Percentiles rank a stretch among this genome's conserved stretches.
These are phyloP conservation scores for Pardalotus punctatus DNA, from an alignment of 2,113 vertebrate genomes.

Conservation along the genomic window DNA sequence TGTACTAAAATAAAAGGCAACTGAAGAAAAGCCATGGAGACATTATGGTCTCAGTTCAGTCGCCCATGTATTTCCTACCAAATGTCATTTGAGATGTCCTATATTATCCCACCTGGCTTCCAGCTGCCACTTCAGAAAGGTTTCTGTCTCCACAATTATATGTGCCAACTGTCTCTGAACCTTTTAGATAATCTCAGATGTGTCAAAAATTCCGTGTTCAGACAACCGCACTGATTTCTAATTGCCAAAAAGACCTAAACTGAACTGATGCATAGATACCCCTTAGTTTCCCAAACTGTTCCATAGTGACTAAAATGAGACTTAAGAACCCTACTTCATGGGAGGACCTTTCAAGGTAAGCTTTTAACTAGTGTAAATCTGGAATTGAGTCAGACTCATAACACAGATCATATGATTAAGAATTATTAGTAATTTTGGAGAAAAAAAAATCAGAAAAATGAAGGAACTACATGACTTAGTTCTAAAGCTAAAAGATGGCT, in stretches of 20 bases:
- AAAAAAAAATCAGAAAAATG: neutral
- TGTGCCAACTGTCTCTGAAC: neutral
- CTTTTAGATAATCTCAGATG: neutral
- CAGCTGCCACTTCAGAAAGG: neutral
- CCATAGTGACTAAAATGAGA: neutral
- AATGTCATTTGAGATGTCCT: neutral
- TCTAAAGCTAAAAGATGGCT: neutral
- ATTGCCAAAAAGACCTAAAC: neutral
- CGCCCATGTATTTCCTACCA: neutral
- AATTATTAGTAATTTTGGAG: neutral
- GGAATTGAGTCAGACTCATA: neutral
- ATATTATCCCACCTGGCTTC: neutral
- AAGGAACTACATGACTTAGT: neutral
- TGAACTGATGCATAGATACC: neutral
- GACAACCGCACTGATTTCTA: neutral
- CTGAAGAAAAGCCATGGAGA: neutral
- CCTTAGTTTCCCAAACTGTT: neutral
- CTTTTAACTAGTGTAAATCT: neutral
- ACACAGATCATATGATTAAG: neutral
- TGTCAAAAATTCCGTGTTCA: neutral
- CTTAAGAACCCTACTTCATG: neutral
- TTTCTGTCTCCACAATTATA: neutral
- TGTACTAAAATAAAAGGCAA: neutral
- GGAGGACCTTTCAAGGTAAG: neutral
- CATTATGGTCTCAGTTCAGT: neutral